Evolutionary conservation across 2,888 invertebrate species (phyloP).

Genomic region (Ceraclea dissimilis): DNA sequence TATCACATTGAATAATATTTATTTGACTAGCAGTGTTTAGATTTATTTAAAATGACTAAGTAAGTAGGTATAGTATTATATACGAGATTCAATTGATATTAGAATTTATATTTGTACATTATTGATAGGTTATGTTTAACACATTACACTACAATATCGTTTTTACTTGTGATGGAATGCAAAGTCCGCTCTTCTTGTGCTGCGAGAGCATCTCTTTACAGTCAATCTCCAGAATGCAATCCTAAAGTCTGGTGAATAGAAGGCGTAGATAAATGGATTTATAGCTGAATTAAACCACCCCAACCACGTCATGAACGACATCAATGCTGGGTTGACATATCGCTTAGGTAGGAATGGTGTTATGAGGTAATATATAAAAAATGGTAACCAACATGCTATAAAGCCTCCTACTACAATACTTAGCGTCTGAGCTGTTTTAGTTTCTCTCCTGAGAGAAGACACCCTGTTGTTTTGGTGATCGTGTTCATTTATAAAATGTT

Average conservation of each 20-base stretch:
- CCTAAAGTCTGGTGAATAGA: conserved; percentile 81
- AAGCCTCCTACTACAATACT: conserved; percentile 85
- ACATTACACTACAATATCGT: too few species aligned
- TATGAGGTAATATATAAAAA: conserved; percentile 74
- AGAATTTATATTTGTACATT: too few species aligned
- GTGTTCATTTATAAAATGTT: conserved; percentile 48
- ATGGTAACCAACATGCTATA: conserved; percentile 82
- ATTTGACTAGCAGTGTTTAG: too few species aligned
- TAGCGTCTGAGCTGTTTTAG: conserved; percentile 81
- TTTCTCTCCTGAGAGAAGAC: conserved; percentile 67
- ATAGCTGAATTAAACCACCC: conserved; percentile 88
- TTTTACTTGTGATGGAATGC: conserved; percentile 22
- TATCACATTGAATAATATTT: too few species aligned
- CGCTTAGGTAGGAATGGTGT: conserved; percentile 66
- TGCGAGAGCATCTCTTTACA: conserved; percentile 55
- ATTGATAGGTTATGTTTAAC: too few species aligned
- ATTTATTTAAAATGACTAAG: too few species aligned
- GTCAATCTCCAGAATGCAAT: conserved; percentile 82
- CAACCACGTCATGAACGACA: conserved; percentile 76
- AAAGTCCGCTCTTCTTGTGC: conserved; percentile 30
- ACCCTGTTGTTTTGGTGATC: conserved; percentile 50
- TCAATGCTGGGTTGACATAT: conserved; percentile 55
- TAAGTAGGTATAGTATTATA: too few species aligned
- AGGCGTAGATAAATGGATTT: conserved; percentile 86
- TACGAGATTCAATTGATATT: too few species aligned